Evolutionary conservation across 2,113 vertebrate genomes (phyloP).

Genomic region (Coturnix japonica): DNA sequence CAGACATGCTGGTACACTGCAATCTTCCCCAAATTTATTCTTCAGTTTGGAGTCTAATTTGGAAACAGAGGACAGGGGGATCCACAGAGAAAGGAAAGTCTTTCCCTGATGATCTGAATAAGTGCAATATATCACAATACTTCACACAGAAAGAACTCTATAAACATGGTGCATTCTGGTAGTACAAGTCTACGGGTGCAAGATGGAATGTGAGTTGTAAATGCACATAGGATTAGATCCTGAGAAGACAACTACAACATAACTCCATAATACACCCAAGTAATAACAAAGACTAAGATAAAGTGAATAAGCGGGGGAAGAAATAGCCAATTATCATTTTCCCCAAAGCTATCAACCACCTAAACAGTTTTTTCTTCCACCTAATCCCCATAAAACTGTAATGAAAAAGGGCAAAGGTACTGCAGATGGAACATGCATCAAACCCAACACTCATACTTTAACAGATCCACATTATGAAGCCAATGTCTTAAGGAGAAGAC

Average conservation of each 20-base stretch:
- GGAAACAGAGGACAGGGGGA: background rate
- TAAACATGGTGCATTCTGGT: background rate
- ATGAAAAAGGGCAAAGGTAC: background rate
- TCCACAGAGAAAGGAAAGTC: background rate
- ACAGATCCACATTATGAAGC: background rate
- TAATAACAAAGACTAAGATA: background rate
- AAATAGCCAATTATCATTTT: background rate
- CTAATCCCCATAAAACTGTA: background rate
- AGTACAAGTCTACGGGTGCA: background rate
- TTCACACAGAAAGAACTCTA: background rate
- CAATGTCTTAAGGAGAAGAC: background rate
- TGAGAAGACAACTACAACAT: background rate
- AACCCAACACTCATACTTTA: background rate
- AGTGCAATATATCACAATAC: background rate
- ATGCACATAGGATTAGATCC: background rate
- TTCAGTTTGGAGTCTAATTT: background rate
- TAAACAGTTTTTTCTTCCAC: background rate
- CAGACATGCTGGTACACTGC: accelerated
- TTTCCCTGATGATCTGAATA: background rate
- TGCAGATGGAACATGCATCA: background rate
- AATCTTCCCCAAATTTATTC: background rate
- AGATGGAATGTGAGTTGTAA: background rate
- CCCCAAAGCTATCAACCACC: background rate
- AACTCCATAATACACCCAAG: background rate
- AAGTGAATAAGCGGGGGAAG: background rate